Evolutionary conservation across 2,888 invertebrate genomes (phyloP).

Genomic region (Tridacna crocea): DNA sequence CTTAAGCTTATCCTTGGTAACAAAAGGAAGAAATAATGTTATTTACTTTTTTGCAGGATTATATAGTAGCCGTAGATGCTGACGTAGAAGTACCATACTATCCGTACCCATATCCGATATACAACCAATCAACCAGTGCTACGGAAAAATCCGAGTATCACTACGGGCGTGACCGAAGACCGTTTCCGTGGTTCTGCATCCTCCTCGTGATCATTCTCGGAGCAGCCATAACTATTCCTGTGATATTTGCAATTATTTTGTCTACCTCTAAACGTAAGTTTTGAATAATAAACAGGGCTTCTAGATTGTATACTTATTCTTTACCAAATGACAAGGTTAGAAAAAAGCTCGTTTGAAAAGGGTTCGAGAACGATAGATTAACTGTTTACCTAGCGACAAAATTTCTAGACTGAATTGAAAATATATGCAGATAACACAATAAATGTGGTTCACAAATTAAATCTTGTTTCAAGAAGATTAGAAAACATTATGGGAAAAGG

Average conservation of each 20-base stretch:
- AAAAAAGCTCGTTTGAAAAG: too few species aligned
- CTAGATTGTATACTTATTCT: too few species aligned
- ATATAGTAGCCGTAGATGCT: neutral
- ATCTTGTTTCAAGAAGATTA: too few species aligned
- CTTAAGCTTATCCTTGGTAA: too few species aligned
- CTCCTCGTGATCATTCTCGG: constrained; percentile 16
- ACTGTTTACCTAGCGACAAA: too few species aligned
- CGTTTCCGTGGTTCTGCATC: constrained; percentile 21
- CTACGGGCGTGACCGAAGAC: neutral
- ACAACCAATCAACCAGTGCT: constrained; percentile 4
- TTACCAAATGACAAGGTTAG: too few species aligned
- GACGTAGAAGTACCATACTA: neutral
- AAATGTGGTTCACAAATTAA: too few species aligned
- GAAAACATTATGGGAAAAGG: too few species aligned
- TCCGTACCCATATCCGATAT: neutral
- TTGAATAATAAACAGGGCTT: neutral
- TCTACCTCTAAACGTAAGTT: constrained; percentile 4
- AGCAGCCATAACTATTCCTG: constrained; percentile 7
- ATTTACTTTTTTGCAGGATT: constrained; percentile 21
- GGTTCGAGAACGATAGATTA: too few species aligned
- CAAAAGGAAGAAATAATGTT: too few species aligned
- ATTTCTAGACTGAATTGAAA: too few species aligned
- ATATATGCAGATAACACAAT: too few species aligned
- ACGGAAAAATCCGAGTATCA: constrained; percentile 13
- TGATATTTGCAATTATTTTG: constrained; percentile 7